Conservation (phyloP, 2,797 vertebrate genomes). For the Pangasius mekongensis region DNA sequence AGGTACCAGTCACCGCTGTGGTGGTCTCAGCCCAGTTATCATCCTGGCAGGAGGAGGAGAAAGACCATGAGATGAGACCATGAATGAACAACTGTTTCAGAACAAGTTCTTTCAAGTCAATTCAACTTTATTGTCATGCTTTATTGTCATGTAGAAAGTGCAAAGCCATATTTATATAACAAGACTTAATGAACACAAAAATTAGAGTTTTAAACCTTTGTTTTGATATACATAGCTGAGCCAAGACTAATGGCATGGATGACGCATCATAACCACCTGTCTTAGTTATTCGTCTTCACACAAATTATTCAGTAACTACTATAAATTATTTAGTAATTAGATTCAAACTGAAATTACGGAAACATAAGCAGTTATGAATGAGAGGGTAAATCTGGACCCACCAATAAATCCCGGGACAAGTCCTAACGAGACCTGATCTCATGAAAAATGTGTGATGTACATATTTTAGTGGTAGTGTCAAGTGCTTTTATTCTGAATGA, state of each 20-base stretch:
- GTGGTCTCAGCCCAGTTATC: slow-evolving; percentile 99
- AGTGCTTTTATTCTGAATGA: background rate
- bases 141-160: background rate
- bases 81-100: background rate
- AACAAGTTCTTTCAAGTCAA: background rate
- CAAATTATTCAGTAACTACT: background rate
- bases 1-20: slow-evolving; percentile 94
- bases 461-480: background rate
- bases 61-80: background rate
- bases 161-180: background rate
- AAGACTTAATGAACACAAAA: background rate
- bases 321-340: background rate
- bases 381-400: background rate
- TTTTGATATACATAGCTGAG: background rate
- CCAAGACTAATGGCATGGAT: background rate
- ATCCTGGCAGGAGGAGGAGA: slow-evolving; percentile 76
- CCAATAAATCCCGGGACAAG: background rate
- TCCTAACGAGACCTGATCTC: background rate
- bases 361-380: background rate
- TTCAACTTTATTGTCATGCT: too few species aligned
- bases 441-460: background rate
- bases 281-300: background rate
- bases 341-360: background rate
- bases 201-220: background rate
- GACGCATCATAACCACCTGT: background rate